Base-by-base conservation (phyloP, 2,888 invertebrate genomes). In the Trilocha varians region DNA sequence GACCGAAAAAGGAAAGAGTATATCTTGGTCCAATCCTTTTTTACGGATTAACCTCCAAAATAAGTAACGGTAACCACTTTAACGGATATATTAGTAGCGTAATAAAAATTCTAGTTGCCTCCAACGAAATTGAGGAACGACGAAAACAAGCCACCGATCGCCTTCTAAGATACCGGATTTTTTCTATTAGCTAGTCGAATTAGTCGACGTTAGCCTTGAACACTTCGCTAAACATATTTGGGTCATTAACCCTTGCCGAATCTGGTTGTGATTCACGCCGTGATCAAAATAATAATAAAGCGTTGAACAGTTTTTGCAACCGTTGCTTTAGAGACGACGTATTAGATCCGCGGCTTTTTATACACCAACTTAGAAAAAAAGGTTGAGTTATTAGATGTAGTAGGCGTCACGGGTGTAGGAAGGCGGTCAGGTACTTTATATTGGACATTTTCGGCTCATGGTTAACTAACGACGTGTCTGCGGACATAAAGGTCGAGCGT, bases 231-330 rank as follows among this genome's bases (percentile, higher is more conserved):
- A 80, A 77, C 78, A 78, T 72, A 83, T 83, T 82, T 80, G 65
- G 85, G 85, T 84, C 82, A 80, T 82, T 84, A 77, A 85, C 85
- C 85, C 82, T 78, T 63, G 65, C 76, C 78, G 75, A 84, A 80
- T 84, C 80, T 79, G 75, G 75, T 78, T 77, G 78, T 84, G 85
- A 85, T 83, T 85, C 85, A 85, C 78, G 62, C 59, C 66, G 70
- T 74, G 78, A 78, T 72, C 78, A 77, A 72, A 82, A 80, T 83
- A 78, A 82, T 80, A 79, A 78, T 82, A 79, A 76, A 78, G 73
- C 68, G 65, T 72, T 65, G 67, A 77, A 76, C 71, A 78, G 79
- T 85, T 85, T 85, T 84, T 85, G 80, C 56, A 63, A 66, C 73
- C 69, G 75, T 75, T 82, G 75, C 59, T 72, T 70, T 65, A 66